Evolutionary conservation across 2,797 vertebrate genomes (phyloP), one percentile per base, ranked within the genome.

Genomic region (Myotis pilosus): DNA sequence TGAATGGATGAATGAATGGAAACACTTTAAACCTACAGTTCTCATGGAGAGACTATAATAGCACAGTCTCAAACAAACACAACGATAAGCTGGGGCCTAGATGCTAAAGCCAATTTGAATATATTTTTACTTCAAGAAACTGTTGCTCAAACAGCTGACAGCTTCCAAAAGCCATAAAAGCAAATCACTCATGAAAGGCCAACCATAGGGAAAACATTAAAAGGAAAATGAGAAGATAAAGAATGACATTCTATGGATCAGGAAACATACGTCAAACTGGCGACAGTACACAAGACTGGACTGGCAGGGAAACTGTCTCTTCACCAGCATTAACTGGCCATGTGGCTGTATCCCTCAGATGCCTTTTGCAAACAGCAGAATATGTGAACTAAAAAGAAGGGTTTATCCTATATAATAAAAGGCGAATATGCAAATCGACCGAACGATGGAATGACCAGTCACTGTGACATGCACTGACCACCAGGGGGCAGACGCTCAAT

Each of bases 281-380:
- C 33, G 4, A 19, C 0, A 16, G 3, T 0, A 36, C 10, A 12
- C 47, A 36, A 41, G 87, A 13, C n/a, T 4, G 4, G 6, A 17
- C 2, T 0, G 47, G 8, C 0, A 4, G 16, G 3, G 2, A 38
- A n/a, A 33, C 4, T 0, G 4, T 28, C 8, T 12, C 12, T 3
- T 30, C 53, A 51, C 44, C 16, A 57, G 20, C 0, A 15, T 49
- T 12, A 64, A 81, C 1, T 7, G 30, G 30, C 33, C 28, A 2
- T 0, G 3, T 5, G 2, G 8, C 33, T 8, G 36, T 38, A 89
- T 3, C 10, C 51, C 16, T 22, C 9, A 17, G n/a, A 2, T 9
- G 23, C 60, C 41, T 53, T 66, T 71, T 4, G 19, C 3, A 20
- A 57, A 28, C 8, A 9, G 13, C 12, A 9, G 13, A 11, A 13